Evolutionary conservation across 2,113 vertebrate genomes (phyloP).

Genomic region (Tonatia bakeri): DNA sequence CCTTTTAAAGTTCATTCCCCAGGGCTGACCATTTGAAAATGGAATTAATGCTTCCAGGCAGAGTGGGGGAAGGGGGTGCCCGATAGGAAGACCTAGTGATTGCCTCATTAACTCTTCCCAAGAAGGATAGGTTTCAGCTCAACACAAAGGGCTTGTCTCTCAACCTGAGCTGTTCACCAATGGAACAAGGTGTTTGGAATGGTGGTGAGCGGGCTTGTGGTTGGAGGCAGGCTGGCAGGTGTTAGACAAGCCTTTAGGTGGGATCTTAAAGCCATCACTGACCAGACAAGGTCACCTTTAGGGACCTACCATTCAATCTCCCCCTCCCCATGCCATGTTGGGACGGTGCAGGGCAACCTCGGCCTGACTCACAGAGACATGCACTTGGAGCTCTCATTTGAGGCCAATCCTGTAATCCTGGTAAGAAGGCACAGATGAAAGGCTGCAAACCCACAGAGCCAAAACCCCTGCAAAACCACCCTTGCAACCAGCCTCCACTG

Average conservation of each 20-base stretch:
- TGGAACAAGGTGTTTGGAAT: background rate
- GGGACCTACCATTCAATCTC: background rate
- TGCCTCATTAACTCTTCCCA: conserved; percentile 47
- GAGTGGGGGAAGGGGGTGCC: background rate
- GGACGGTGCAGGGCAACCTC: background rate
- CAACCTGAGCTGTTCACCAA: background rate
- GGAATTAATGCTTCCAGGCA: conserved; percentile 41
- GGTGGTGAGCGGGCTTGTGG: fast-evolving
- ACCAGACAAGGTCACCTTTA: background rate
- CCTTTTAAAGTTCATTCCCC: conserved; percentile 64
- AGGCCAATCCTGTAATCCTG: background rate
- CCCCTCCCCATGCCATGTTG: fast-evolving
- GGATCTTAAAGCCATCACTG: background rate
- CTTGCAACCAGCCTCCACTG: background rate
- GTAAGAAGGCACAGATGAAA: background rate
- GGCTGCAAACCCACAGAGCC: background rate
- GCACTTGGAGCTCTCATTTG: background rate
- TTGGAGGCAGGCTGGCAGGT: background rate
- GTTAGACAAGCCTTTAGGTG: background rate
- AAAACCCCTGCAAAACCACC: background rate
- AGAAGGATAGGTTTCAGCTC: background rate
- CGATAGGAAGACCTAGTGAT: background rate
- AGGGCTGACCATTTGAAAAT: conserved; percentile 41
- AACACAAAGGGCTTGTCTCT: background rate
- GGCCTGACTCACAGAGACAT: background rate